Percentiles rank a stretch among this genome's conserved stretches.
Evolutionary conservation across 2,888 invertebrate species (phyloP).

Genomic region (Torymus texanus): DNA sequence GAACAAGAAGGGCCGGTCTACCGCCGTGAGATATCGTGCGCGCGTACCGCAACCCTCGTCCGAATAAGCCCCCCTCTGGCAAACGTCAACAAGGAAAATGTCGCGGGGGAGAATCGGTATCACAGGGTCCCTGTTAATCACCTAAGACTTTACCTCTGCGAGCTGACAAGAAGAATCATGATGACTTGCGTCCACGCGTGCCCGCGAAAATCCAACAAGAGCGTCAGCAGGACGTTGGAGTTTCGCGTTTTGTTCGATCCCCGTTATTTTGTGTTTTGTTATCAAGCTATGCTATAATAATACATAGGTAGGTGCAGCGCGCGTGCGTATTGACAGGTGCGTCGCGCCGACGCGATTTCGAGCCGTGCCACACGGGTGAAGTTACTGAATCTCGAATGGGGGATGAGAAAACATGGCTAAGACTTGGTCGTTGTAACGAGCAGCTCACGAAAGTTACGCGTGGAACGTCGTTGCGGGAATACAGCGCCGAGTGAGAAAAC

Average conservation of each 20-base stretch:
- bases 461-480: conserved; percentile 11
- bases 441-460: conserved; percentile 26
- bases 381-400: conserved; percentile 47
- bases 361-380: too few relatives aligned
- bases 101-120: not conserved
- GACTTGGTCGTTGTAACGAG: conserved; percentile 47
- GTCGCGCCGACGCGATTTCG: too few relatives aligned
- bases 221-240: conserved; percentile 22
- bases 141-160: too few relatives aligned
- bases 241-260: not conserved
- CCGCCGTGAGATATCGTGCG: not conserved
- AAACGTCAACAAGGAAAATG: conserved; percentile 33
- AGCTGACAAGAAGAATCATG: too few relatives aligned
- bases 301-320: too few relatives aligned
- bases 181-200: not conserved
- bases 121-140: too few relatives aligned
- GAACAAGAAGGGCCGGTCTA: not conserved
- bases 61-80: not conserved
- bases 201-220: conserved; percentile 12
- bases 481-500: not conserved
- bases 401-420: conserved; percentile 52
- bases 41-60: not conserved
- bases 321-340: too few relatives aligned
- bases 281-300: too few relatives aligned
- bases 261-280: too few relatives aligned